Evolutionary conservation across 2,113 vertebrate species (phyloP), one percentile per base, ranked within the genome.

Genomic region (Nesoenas mayeri): DNA sequence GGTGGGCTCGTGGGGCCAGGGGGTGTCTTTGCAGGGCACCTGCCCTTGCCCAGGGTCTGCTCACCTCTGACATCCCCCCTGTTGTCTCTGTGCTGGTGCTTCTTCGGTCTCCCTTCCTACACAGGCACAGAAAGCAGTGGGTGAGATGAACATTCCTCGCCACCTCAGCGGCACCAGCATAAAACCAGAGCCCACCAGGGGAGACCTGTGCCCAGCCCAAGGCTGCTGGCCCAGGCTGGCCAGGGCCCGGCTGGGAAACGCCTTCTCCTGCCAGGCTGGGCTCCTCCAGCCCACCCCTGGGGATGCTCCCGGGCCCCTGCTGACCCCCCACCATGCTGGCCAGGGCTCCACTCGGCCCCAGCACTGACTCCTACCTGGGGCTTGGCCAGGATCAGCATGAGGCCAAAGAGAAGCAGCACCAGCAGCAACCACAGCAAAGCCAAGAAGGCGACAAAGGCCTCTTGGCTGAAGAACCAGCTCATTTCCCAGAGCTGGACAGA

Each of bases 11-110:
- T 24, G 44, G 26, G 19, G 10, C 19, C n/a, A 29, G 18, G 56
- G 13, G 19, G 4, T 22, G 28, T 14, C 44, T 77, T 29, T 24
- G 26, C 20, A 40, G 70, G 28, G 28, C 50, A 40, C 28, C 19
- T 38, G 34, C 9, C 34, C 70, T 40, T 72, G 21, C 12, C 42
- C 28, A 16, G 19, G 32, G 42, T 5, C 19, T 47, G 51, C 32
- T 14, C 10, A 32, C 66, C 34, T 40, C 54, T n/a, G 66, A 2
- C 13, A 22, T 8, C 9, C 9, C 15, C 5, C 34, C 21, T 58
- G 29, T 17, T 60, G 8, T 17, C 28, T 32, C 28, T 15, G 16
- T 5, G 0, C 2, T 4, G 9, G 60, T 4, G 2, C n/a, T 26
- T 15, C 13, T 8, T 31, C 5, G 4, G 11, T 17, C 20, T 60